phyloP scores from a whole-genome alignment of 2,888 invertebrate genomes.

The Hartigia nigra region DNA sequence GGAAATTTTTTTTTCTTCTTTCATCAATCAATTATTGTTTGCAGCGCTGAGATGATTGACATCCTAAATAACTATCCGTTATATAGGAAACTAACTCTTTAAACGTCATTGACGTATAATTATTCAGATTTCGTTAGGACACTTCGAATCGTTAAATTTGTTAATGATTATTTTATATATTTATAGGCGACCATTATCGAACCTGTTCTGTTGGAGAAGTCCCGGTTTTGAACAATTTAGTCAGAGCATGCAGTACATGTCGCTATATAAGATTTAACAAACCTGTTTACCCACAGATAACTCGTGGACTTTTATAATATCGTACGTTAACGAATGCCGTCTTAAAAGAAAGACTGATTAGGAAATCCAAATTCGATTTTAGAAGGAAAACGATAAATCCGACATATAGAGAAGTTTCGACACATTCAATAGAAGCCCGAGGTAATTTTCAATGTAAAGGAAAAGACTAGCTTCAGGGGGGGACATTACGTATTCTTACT shows the following conservation, averaged over 20 bases:
- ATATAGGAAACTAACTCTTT: too few relatives aligned
- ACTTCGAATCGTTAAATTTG: background rate
- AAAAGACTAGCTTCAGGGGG: background rate
- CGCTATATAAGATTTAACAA: background rate
- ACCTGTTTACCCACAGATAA: background rate
- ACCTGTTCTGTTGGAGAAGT: background rate
- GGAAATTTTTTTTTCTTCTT: background rate
- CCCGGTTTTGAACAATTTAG: background rate
- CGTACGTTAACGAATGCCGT: background rate
- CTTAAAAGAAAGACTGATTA: background rate
- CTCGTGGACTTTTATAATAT: background rate
- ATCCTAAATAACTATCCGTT: background rate
- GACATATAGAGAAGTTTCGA: background rate
- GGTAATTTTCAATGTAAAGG: background rate
- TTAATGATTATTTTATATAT: background rate
- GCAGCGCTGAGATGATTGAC: background rate
- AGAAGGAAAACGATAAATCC: background rate
- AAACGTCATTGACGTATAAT: background rate
- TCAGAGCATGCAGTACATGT: background rate
- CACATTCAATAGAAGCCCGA: background rate
- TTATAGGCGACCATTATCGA: background rate
- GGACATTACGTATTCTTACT: conserved; percentile 1
- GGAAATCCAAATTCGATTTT: background rate
- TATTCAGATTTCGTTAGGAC: background rate
- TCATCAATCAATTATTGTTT: background rate